Percentiles rank a stretch among this genome's conserved stretches.
Conservation (phyloP, 1,140 invertebrate genomes). For the Neodiprion lecontei region DNA sequence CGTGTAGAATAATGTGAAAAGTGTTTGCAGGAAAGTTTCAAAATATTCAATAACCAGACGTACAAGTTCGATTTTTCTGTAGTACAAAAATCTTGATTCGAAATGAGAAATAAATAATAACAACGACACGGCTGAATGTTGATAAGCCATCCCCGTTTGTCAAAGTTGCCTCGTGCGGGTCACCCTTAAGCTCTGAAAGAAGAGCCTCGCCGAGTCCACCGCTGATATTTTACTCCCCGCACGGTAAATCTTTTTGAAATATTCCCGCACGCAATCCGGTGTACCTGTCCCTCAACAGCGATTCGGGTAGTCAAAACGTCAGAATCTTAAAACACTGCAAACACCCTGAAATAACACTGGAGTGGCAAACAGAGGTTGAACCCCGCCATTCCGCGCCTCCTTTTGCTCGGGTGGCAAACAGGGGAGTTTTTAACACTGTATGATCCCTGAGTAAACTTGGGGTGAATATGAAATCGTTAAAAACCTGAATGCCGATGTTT, state of each 20-base stretch:
- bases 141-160: too few relatives aligned
- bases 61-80: too few relatives aligned
- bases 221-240: not conserved
- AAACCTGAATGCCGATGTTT: conserved; percentile 2
- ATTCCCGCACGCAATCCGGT: conserved; percentile 12
- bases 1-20: too few relatives aligned
- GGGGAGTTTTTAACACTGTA: conserved; percentile 55
- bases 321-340: conserved; percentile 56
- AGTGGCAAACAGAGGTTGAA: conserved; percentile 31
- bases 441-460: conserved; percentile 53
- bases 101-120: too few relatives aligned
- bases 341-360: conserved; percentile 55
- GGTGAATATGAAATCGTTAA: conserved; percentile 17
- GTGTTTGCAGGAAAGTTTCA: too few relatives aligned
- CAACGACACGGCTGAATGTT: too few relatives aligned
- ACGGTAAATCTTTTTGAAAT: not conserved
- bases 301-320: conserved; percentile 52
- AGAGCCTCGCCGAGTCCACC: not conserved
- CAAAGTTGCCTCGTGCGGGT: too few relatives aligned
- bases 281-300: conserved; percentile 19
- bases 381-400: conserved; percentile 28
- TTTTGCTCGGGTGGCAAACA: conserved; percentile 46
- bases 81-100: too few relatives aligned
- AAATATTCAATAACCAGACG: too few relatives aligned
- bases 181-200: too few relatives aligned